These are phyloP conservation scores for Chelidonichthys spinosus DNA, from an alignment of 2,797 vertebrate species.

Conservation along the genomic window DNA sequence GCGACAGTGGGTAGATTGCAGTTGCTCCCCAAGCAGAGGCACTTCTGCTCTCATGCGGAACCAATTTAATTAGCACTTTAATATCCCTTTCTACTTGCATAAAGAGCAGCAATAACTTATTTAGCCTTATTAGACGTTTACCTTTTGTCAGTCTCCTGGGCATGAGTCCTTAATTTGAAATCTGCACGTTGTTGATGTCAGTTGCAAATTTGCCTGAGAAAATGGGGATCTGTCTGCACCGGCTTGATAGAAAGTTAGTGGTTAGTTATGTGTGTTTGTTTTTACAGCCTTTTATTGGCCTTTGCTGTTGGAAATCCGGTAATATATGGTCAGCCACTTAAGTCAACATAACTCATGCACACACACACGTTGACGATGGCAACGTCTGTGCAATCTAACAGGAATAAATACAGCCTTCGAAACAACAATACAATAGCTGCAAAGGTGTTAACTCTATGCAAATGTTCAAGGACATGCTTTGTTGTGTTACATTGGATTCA, in stretches of 20 bases:
- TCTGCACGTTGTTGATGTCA: slow-evolving; percentile 56
- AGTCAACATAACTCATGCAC: not conserved
- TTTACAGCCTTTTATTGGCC: slow-evolving; percentile 23
- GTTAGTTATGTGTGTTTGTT: not conserved
- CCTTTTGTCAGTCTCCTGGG: slow-evolving; percentile 67
- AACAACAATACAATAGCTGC: not conserved
- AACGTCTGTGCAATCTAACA: not conserved
- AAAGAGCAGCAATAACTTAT: slow-evolving; percentile 73
- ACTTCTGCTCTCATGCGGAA: slow-evolving; percentile 62
- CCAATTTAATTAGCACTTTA: slow-evolving; percentile 76
- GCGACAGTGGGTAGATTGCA: slow-evolving; percentile 41
- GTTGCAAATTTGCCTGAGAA: slow-evolving; percentile 45
- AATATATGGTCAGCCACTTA: not conserved
- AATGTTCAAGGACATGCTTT: slow-evolving; percentile 12
- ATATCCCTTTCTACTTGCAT: slow-evolving; percentile 69
- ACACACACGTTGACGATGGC: not conserved
- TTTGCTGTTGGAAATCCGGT: slow-evolving; percentile 1
- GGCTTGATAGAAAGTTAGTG: not conserved
- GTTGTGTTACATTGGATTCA: not conserved
- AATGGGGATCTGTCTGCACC: slow-evolving; percentile 14
- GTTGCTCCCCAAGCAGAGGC: slow-evolving; percentile 51
- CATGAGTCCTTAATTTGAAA: slow-evolving; percentile 60
- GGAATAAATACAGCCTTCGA: slow-evolving; percentile 9
- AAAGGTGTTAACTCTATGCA: slow-evolving; percentile 18
- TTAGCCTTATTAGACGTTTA: slow-evolving; percentile 75